Evolutionary conservation across 2,888 invertebrate species (phyloP).

Genomic region (Phytoseiulus persimilis): DNA sequence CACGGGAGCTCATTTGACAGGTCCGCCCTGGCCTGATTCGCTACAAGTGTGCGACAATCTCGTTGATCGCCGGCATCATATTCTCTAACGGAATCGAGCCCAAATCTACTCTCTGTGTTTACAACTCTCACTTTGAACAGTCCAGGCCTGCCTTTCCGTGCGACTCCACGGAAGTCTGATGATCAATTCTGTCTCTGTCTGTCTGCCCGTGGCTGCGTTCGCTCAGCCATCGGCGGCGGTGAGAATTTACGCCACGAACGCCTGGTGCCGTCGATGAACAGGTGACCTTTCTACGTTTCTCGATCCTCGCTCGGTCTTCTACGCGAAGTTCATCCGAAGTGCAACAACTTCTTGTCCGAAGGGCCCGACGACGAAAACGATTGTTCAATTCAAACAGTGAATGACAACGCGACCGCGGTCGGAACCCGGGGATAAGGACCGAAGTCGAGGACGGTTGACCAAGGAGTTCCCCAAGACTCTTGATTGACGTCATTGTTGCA

Average conservation of each 20-base stretch:
- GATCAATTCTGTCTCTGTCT: neutral
- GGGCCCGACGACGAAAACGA: neutral
- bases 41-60: neutral
- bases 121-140: neutral
- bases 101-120: no score
- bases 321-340: neutral
- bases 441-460: neutral
- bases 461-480: neutral
- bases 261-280: neutral
- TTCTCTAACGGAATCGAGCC: neutral
- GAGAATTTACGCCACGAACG: neutral
- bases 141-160: neutral
- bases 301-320: neutral
- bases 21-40: neutral
- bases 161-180: neutral
- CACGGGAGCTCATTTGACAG: neutral
- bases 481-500: constrained; percentile 5
- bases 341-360: neutral
- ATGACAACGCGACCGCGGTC: neutral
- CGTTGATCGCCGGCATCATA: neutral
- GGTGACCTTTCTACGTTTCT: neutral
- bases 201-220: neutral
- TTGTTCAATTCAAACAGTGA: neutral
- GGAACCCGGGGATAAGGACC: neutral
- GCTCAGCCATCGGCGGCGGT: neutral